Evolutionary conservation across 2,113 vertebrate species (phyloP).

Genomic region (Otolemur garnettii): DNA sequence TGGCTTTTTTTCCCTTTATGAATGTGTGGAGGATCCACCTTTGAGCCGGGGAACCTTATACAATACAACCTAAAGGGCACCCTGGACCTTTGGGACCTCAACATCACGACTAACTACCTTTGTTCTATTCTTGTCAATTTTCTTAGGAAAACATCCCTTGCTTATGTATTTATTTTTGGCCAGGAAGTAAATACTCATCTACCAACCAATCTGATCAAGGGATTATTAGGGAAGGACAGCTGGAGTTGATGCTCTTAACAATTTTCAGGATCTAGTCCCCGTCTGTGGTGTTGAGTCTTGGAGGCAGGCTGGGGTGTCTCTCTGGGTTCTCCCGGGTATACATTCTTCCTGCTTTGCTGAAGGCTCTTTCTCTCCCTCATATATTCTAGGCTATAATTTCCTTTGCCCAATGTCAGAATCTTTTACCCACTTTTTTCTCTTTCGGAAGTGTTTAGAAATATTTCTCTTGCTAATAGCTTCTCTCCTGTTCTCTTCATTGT

Average conservation of each 20-base stretch:
- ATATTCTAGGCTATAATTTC: background rate
- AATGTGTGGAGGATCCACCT: background rate
- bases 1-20: background rate
- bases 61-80: background rate
- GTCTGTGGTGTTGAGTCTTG: background rate
- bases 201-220: background rate
- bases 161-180: constrained; percentile 14
- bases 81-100: background rate
- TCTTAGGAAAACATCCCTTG: background rate
- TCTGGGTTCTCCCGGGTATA: background rate
- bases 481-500: background rate
- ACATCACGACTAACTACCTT: background rate
- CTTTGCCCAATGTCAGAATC: background rate
- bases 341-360: background rate
- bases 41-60: background rate
- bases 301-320: background rate
- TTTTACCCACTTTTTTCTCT: constrained; percentile 5
- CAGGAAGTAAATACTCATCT: background rate
- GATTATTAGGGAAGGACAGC: background rate
- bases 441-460: constrained; percentile 57
- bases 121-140: constrained; percentile 24
- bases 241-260: background rate
- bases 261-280: background rate
- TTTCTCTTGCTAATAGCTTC: constrained; percentile 48
- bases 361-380: no score